Evolutionary conservation across 2,888 invertebrate species (phyloP).

Genomic region (Noctua pronuba): DNA sequence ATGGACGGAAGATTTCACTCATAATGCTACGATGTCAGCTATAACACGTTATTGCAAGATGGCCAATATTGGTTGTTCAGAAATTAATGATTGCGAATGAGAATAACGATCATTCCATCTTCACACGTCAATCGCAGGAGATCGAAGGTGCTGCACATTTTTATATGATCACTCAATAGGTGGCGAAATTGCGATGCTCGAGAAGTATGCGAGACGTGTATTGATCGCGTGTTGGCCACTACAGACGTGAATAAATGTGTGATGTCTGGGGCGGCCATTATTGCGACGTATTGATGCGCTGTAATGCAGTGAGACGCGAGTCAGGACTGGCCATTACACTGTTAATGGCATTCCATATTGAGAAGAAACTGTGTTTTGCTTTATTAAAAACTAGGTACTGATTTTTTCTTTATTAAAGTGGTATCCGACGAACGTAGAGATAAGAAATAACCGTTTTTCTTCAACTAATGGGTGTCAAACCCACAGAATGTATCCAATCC

Average conservation of each 20-base stretch:
- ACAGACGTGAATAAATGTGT: slow-evolving; percentile 35
- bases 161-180: slow-evolving; percentile 17
- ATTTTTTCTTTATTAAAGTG: not conserved
- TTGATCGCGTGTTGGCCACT: slow-evolving; percentile 37
- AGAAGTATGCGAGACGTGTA: slow-evolving; percentile 33
- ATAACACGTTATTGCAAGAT: slow-evolving; percentile 3
- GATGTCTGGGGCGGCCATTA: slow-evolving; percentile 29
- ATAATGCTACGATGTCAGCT: slow-evolving; percentile 3
- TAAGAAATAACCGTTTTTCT: not conserved
- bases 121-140: not conserved
- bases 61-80: slow-evolving; percentile 1
- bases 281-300: slow-evolving; percentile 13
- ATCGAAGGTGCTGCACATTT: slow-evolving; percentile 17
- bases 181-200: slow-evolving; percentile 1
- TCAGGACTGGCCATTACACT: not conserved
- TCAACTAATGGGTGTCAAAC: not conserved
- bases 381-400: not conserved
- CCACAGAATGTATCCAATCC: not conserved
- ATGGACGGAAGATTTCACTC: slow-evolving; percentile 13
- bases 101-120: not conserved
- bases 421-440: not conserved
- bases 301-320: not conserved
- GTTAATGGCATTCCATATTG: slow-evolving; percentile 8
- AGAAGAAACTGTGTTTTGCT: not conserved
- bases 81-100: slow-evolving; percentile 1